These are phyloP conservation scores for Platerodrilus igneus DNA, from an alignment of 2,888 invertebrate genomes.

Conservation along the genomic window DNA sequence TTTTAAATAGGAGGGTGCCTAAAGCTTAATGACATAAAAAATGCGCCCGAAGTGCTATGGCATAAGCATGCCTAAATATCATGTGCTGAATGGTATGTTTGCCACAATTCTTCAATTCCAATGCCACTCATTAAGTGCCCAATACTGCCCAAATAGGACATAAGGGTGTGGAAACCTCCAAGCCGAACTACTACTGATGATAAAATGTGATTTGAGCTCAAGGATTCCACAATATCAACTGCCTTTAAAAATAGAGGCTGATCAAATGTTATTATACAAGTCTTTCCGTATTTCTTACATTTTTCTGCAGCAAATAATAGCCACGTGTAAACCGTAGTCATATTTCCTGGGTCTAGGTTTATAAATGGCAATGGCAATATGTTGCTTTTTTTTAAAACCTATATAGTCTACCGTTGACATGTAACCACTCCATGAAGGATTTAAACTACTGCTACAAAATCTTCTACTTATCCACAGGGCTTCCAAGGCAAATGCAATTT, in stretches of 20 bases:
- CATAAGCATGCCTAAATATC: too few relatives aligned
- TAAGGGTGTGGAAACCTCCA: conserved; percentile 8
- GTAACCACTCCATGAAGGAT: conserved; percentile 4
- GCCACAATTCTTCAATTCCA: conserved; percentile 7
- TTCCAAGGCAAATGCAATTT: conserved; percentile 1
- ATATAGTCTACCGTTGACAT: conserved; percentile 5
- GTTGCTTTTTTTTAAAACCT: conserved; percentile 4
- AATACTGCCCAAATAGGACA: conserved; percentile 7
- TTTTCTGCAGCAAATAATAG: conserved; percentile 7
- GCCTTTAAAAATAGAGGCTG: too few relatives aligned
- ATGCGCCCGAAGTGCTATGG: too few relatives aligned
- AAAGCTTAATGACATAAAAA: conserved; percentile 8
- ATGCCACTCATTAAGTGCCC: conserved; percentile 7
- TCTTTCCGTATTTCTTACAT: conserved; percentile 6
- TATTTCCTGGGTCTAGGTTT: conserved; percentile 3
- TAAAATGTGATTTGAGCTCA: conserved; percentile 1
- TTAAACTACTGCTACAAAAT: conserved; percentile 1
- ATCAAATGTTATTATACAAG: too few relatives aligned
- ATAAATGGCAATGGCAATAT: conserved; percentile 7
- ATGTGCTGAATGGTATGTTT: conserved; percentile 3
- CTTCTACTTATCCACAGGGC: conserved; percentile 1
- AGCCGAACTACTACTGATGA: conserved; percentile 1
- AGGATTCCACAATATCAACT: conserved; percentile 4
- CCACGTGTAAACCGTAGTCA: too few relatives aligned
- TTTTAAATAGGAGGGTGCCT: too few relatives aligned